Percentiles rank a stretch among this genome's conserved stretches.
Evolutionary conservation across 2,797 vertebrate genomes (phyloP).

Genomic region (Sylvilagus floridanus): DNA sequence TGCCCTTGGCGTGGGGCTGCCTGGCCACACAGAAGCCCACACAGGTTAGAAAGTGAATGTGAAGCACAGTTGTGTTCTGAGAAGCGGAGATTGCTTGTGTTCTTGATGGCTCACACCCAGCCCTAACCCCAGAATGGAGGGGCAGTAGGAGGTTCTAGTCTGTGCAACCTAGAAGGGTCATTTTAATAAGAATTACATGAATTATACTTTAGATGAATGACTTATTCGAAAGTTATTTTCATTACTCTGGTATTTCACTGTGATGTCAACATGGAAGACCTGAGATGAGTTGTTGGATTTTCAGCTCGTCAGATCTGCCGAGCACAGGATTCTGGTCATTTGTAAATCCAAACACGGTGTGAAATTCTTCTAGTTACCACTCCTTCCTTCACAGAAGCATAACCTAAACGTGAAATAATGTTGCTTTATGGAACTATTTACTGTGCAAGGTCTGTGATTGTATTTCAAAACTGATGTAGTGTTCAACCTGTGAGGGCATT

Average conservation of each 20-base stretch:
- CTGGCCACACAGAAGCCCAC: background rate
- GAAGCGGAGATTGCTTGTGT: background rate
- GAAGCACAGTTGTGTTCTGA: background rate
- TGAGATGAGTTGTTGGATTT: slow-evolving; percentile 60
- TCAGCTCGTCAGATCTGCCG: background rate
- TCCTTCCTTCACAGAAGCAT: slow-evolving; percentile 56
- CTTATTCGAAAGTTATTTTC: slow-evolving; percentile 16
- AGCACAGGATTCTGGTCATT: slow-evolving; percentile 5
- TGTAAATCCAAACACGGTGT: slow-evolving; percentile 59
- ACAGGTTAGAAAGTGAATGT: background rate
- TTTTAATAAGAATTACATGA: background rate
- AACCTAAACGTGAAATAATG: slow-evolving; percentile 54
- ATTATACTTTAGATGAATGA: slow-evolving; percentile 40
- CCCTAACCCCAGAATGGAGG: background rate
- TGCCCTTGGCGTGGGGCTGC: background rate
- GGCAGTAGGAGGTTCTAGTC: background rate
- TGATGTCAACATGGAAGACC: slow-evolving; percentile 67
- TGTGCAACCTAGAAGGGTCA: no score
- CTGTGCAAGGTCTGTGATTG: slow-evolving; percentile 74
- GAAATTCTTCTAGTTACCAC: background rate
- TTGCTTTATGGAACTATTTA: slow-evolving; percentile 64
- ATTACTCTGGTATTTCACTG: slow-evolving; percentile 53
- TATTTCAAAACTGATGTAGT: slow-evolving; percentile 66
- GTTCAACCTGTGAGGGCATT: slow-evolving; percentile 73
- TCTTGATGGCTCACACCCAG: background rate